These are phyloP conservation scores for Dipodomys spectabilis DNA, from an alignment of 2,113 vertebrate genomes.

Conservation along the genomic window DNA sequence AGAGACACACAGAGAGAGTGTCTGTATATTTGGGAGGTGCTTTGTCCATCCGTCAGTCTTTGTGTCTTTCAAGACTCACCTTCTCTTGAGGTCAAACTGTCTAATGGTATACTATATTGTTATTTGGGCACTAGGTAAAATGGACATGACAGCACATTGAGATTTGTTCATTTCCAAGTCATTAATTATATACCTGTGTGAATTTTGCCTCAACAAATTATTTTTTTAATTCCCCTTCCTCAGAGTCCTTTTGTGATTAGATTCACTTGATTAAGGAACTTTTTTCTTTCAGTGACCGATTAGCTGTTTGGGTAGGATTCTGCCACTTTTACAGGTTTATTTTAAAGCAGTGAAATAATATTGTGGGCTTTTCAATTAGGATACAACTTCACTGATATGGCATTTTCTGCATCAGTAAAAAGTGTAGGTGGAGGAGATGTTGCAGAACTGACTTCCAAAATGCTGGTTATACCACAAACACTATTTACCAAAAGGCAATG, in stretches of 20 bases:
- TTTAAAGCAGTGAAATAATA: background rate
- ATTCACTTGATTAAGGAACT: background rate
- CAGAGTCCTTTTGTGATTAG: background rate
- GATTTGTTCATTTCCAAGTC: constrained; percentile 1
- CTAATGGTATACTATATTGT: background rate
- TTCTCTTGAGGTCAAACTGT: background rate
- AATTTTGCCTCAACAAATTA: background rate
- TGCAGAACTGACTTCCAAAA: background rate
- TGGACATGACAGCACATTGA: background rate
- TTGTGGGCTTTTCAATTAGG: background rate
- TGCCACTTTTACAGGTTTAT: background rate
- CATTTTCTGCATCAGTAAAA: background rate
- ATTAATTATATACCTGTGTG: background rate
- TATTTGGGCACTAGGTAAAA: background rate
- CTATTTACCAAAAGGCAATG: background rate
- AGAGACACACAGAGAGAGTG: too few relatives aligned
- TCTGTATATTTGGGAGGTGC: too few relatives aligned
- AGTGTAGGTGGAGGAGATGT: background rate
- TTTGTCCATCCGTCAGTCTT: too few relatives aligned
- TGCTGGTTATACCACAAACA: background rate
- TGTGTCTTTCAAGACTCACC: background rate
- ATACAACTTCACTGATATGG: background rate
- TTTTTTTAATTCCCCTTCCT: background rate
- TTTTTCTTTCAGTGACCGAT: background rate
- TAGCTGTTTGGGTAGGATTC: background rate